Conservation (phyloP, 2,113 vertebrate species). For the Glaucomys volans region DNA sequence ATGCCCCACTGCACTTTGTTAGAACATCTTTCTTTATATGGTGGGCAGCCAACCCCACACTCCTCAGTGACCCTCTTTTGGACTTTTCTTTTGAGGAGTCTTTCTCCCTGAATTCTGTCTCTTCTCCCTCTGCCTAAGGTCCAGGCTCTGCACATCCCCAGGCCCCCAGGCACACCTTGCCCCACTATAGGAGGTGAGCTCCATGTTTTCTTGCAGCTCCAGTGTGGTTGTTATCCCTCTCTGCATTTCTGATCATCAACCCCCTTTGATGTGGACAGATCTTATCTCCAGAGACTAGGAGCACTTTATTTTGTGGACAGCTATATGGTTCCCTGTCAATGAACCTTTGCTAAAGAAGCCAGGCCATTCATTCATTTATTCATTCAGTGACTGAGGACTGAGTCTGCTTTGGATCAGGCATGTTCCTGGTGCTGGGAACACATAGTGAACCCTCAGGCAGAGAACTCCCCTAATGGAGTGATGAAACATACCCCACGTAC, state of each 20-base stretch:
- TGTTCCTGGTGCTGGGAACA: neutral
- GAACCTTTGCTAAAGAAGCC: neutral
- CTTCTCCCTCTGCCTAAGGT: neutral
- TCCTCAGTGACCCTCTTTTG: neutral
- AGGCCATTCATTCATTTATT: neutral
- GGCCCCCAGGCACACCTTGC: neutral
- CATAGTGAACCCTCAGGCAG: too few relatives aligned
- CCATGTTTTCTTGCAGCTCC: too few relatives aligned
- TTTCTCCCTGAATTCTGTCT: neutral
- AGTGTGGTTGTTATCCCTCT: neutral
- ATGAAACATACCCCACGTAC: neutral
- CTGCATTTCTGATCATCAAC: neutral
- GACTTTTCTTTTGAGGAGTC: neutral
- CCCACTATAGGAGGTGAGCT: neutral
- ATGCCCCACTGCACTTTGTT: too few relatives aligned
- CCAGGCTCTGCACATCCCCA: neutral
- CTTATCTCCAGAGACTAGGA: neutral
- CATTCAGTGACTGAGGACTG: neutral
- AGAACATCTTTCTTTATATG: neutral
- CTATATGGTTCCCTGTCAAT: too few relatives aligned
- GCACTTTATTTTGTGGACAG: too few relatives aligned
- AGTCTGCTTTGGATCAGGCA: neutral
- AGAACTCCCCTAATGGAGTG: neutral
- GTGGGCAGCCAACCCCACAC: neutral
- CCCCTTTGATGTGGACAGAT: neutral